phyloP scores from a whole-genome alignment of 2,888 invertebrate species.

The Vannuccia rotundouncinata region DNA sequence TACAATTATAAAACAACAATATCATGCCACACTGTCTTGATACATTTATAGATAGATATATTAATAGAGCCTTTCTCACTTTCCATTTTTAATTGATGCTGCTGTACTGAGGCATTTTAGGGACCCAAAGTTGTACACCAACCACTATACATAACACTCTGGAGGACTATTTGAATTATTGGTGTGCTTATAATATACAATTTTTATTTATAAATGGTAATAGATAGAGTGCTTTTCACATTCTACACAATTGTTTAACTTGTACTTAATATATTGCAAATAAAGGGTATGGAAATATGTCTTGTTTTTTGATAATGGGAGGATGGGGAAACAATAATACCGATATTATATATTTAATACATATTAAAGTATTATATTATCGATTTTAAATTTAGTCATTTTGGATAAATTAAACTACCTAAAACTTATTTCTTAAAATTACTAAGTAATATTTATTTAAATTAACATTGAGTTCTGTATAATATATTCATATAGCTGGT shows the following conservation, averaged over 20 bases:
- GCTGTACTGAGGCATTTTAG: background rate
- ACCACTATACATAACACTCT: background rate
- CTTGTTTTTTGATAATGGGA: background rate
- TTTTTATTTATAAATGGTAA: constrained; percentile 11
- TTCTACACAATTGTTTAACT: background rate
- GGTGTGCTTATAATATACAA: constrained; percentile 21
- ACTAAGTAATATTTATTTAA: too few species aligned
- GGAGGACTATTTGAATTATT: background rate
- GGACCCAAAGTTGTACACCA: background rate
- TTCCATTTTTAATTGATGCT: background rate
- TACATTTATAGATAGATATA: background rate
- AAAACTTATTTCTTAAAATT: too few species aligned
- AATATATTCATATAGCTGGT: too few species aligned
- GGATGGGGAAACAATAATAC: too few species aligned
- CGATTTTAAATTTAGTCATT: too few species aligned
- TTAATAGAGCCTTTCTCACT: background rate
- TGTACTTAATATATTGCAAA: background rate
- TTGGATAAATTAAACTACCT: too few species aligned
- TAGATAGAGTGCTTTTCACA: constrained; percentile 18
- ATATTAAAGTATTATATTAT: too few species aligned
- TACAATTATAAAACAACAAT: too few species aligned
- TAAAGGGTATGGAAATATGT: background rate
- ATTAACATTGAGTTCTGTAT: too few species aligned
- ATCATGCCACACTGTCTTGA: background rate
- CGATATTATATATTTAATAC: too few species aligned